Conservation (phyloP, 2,113 vertebrate genomes). For the Miniopterus natalensis region DNA sequence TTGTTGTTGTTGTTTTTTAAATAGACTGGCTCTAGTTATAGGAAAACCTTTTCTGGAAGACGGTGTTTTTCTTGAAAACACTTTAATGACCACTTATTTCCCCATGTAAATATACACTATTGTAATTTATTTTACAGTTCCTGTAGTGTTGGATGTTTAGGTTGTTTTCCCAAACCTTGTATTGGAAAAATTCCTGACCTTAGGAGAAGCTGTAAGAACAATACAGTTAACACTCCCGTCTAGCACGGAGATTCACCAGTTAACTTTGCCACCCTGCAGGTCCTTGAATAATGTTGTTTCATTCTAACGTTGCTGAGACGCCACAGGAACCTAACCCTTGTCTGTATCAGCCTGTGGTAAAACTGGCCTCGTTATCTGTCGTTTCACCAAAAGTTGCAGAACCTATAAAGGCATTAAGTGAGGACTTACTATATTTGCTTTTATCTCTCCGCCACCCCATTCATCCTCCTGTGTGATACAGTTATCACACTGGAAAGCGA, state of each 20-base stretch:
- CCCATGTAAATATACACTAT: slow-evolving; percentile 12
- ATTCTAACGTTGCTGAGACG: background rate
- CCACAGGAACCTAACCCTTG: background rate
- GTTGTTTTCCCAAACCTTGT: slow-evolving; percentile 16
- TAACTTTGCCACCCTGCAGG: background rate
- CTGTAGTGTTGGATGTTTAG: background rate
- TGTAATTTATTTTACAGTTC: slow-evolving; percentile 44
- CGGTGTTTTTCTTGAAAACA: slow-evolving; percentile 46
- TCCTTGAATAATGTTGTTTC: background rate
- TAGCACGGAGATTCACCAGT: background rate
- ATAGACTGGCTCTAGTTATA: background rate
- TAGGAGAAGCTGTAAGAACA: slow-evolving; percentile 3
- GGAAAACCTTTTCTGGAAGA: background rate
- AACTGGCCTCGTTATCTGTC: background rate
- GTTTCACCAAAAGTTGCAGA: background rate
- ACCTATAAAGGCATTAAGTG: background rate
- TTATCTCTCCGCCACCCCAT: background rate
- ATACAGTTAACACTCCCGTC: background rate
- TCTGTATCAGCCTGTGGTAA: background rate
- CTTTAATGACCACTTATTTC: background rate
- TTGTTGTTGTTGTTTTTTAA: background rate
- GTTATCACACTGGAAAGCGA: background rate
- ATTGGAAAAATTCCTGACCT: slow-evolving; percentile 53
- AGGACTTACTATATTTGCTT: slow-evolving; percentile 21
- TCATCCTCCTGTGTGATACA: background rate